Evolutionary conservation across 2,888 invertebrate genomes (phyloP), one percentile per base, ranked within the genome.

Genomic region (Dyspetes luteomarginatus): DNA sequence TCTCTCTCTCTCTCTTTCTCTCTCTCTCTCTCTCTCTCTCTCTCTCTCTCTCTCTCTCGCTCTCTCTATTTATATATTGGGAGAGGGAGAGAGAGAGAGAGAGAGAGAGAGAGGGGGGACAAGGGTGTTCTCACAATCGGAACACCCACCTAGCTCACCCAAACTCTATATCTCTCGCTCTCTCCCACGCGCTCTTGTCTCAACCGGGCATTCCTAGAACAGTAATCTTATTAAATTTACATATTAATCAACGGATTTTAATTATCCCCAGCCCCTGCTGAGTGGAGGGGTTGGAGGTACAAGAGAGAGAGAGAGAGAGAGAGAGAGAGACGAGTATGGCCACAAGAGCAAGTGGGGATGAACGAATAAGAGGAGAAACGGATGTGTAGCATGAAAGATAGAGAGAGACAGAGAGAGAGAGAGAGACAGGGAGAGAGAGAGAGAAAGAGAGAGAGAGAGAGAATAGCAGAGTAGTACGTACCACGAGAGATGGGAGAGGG

Each of bases 191-290:
- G 87, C 89, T 88, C 88, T 88, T 87, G 90, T 90, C 91, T 90
- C 89, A 89, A 90, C 84, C 89, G 91, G 91, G 91, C 96, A 96
- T 96, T 96, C 96, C 96, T 95, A 96, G 95, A 96, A 96, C 96
- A 96, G 96, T 97, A 97, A 97, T 97, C 97, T 97, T 97, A 97
- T 97, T 97, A 97, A 97, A 97, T 97, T 97, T 97, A 97, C 97
- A 97, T 97, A 97, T 97, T 97, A 97, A 97, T 97, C 97, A 97
- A 97, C 96, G 96, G 97, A 97, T 97, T 97, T 97, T 97, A 97
- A 97, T 97, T 97, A 97, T 97, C 95, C 96, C 94, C 95, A 94
- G 93, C 94, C 93, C 93, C 93, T 93, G 86, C 83, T 82, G 85
- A 81, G 85, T 77, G 82, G 82, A 82, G 84, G 83, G 81, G 84